Evolutionary conservation across 1,140 invertebrate species (phyloP).

Genomic region (Lerema accius): DNA sequence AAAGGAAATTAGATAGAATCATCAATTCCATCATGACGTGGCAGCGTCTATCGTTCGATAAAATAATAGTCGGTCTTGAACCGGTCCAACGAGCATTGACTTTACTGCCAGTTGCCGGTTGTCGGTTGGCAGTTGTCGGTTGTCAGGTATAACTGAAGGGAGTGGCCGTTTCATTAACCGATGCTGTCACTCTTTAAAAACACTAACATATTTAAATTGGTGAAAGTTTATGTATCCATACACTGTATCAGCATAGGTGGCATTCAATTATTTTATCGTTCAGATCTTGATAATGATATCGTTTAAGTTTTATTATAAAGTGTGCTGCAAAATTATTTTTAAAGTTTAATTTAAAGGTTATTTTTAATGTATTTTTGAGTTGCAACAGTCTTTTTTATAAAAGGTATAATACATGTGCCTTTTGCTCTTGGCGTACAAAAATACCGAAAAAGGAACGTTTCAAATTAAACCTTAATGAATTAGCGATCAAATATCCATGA

Average conservation of each 20-base stretch:
- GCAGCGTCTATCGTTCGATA: conserved; percentile 19
- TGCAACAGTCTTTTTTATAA: no score
- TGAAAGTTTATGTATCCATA: conserved; percentile 49
- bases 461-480: no score
- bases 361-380: no score
- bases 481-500: no score
- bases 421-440: no score
- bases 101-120: conserved; percentile 3
- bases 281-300: no score
- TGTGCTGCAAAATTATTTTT: no score
- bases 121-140: conserved; percentile 1
- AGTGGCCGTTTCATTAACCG: conserved; percentile 48
- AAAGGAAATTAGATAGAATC: conserved; percentile 27
- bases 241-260: conserved; percentile 35
- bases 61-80: conserved; percentile 1
- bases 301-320: no score
- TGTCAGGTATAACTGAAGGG: conserved; percentile 27
- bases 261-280: not conserved
- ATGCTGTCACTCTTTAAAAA: conserved; percentile 42
- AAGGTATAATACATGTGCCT: no score
- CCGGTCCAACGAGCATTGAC: conserved; percentile 4
- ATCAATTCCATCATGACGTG: conserved; percentile 16
- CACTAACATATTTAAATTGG: conserved; percentile 59
- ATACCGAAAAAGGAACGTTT: no score
- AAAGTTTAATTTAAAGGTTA: no score